phyloP scores from a whole-genome alignment of 2,113 vertebrate species.

The Rafetus swinhoei region DNA sequence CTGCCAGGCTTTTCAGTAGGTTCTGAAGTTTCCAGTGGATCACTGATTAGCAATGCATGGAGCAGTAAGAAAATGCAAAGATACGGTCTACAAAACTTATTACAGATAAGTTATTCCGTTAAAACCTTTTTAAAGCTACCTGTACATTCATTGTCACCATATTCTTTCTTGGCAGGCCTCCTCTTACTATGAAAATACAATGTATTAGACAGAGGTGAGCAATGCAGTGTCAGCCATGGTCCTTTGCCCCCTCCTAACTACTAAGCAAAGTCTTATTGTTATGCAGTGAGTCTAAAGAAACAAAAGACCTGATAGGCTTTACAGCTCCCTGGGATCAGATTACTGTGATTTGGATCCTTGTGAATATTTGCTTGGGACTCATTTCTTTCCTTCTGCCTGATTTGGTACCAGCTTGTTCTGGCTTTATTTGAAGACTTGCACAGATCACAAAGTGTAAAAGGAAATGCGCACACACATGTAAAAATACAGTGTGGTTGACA shows the following conservation, averaged over 20 bases:
- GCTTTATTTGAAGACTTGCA: constrained; percentile 30
- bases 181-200: constrained; percentile 71
- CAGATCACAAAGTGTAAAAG: constrained; percentile 10
- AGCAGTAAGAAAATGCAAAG: constrained; percentile 64
- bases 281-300: constrained; percentile 78
- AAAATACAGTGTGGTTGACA: constrained; percentile 1
- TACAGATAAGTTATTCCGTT: constrained; percentile 76
- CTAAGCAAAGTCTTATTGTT: constrained; percentile 80
- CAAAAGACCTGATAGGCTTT: constrained; percentile 74
- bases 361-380: constrained; percentile 75
- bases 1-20: constrained; percentile 78
- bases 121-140: constrained; percentile 61
- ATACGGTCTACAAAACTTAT: constrained; percentile 53
- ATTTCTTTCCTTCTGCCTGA: constrained; percentile 58
- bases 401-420: constrained; percentile 43
- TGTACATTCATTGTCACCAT: constrained; percentile 66
- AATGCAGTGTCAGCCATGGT: constrained; percentile 67
- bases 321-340: constrained; percentile 73
- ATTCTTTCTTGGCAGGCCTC: constrained; percentile 51
- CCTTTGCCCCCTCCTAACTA: constrained; percentile 46
- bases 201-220: constrained; percentile 71
- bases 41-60: constrained; percentile 76
- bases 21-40: constrained; percentile 75
- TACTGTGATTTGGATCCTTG: constrained; percentile 78
- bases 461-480: background rate